Percentiles rank a stretch among this genome's conserved stretches.
Conservation (phyloP, 2,888 invertebrate genomes). For the Oegoconia quadripuncta region DNA sequence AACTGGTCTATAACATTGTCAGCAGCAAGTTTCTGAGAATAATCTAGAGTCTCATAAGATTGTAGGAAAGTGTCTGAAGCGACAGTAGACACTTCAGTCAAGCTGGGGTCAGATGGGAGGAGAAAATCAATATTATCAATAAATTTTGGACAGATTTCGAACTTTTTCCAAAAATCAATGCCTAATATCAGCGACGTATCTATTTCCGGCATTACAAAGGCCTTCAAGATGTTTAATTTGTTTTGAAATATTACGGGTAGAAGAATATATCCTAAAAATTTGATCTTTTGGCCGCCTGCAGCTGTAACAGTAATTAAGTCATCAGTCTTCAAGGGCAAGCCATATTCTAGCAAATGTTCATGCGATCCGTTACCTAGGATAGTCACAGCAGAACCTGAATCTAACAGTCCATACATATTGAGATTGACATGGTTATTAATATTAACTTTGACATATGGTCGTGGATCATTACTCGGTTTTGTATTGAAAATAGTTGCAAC, state of each 20-base stretch:
- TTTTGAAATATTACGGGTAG: slow-evolving; percentile 14
- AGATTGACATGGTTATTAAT: slow-evolving; percentile 4
- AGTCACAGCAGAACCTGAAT: slow-evolving; percentile 22
- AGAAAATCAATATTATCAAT: too few species aligned
- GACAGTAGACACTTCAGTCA: too few species aligned
- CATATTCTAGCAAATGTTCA: neutral
- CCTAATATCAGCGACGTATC: slow-evolving; percentile 15
- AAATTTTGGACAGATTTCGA: slow-evolving; percentile 14
- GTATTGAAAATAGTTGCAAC: slow-evolving; percentile 17
- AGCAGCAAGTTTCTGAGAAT: slow-evolving; percentile 6
- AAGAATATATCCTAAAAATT: slow-evolving; percentile 7
- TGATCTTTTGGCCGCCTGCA: slow-evolving; percentile 13
- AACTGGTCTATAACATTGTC: slow-evolving; percentile 16
- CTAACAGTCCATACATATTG: slow-evolving; percentile 16
- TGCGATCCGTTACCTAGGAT: slow-evolving; percentile 21
- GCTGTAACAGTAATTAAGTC: neutral
- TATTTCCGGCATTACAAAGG: slow-evolving; percentile 16
- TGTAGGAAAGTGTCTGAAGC: too few species aligned
- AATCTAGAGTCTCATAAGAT: neutral
- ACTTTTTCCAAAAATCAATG: slow-evolving; percentile 19
- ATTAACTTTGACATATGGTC: slow-evolving; percentile 18
- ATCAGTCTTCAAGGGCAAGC: neutral
- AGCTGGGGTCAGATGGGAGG: too few species aligned
- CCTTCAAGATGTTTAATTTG: slow-evolving; percentile 7
- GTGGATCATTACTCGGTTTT: slow-evolving; percentile 9